Evolutionary conservation across 2,113 vertebrate species (phyloP).

Genomic region (Rhombomys opimus): DNA sequence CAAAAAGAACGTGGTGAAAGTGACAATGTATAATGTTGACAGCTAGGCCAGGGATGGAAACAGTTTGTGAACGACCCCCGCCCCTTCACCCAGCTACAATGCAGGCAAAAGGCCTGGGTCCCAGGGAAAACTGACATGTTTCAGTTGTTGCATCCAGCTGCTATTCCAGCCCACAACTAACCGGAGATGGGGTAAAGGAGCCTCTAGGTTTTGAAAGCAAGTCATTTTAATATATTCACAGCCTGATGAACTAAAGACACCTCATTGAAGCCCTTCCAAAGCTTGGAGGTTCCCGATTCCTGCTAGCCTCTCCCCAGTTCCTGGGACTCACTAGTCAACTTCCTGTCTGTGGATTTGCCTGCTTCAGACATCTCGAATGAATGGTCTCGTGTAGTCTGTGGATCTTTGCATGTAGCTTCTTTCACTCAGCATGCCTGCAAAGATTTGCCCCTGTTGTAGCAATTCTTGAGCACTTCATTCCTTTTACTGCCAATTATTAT

Average conservation of each 20-base stretch:
- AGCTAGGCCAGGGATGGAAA: neutral
- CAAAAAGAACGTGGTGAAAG: neutral
- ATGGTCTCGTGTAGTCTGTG: neutral
- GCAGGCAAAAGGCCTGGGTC: neutral
- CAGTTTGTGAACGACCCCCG: neutral
- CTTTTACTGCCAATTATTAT: neutral
- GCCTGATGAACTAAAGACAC: neutral
- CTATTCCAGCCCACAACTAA: neutral
- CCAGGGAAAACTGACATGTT: neutral
- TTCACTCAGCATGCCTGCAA: neutral
- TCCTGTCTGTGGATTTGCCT: neutral
- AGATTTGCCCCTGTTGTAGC: neutral
- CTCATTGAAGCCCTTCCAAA: neutral
- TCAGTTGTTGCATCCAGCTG: neutral
- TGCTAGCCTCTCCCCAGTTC: neutral
- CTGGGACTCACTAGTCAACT: neutral
- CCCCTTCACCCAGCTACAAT: neutral
- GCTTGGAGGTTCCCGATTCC: neutral
- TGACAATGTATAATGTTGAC: neutral
- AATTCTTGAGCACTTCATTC: neutral
- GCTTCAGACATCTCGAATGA: neutral
- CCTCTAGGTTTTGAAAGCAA: neutral
- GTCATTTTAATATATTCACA: slow-evolving; percentile 31
- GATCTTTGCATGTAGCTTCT: neutral
- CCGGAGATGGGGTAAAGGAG: neutral